phyloP scores from a whole-genome alignment of 1,140 invertebrate genomes.

The Leptopilina boulardi region DNA sequence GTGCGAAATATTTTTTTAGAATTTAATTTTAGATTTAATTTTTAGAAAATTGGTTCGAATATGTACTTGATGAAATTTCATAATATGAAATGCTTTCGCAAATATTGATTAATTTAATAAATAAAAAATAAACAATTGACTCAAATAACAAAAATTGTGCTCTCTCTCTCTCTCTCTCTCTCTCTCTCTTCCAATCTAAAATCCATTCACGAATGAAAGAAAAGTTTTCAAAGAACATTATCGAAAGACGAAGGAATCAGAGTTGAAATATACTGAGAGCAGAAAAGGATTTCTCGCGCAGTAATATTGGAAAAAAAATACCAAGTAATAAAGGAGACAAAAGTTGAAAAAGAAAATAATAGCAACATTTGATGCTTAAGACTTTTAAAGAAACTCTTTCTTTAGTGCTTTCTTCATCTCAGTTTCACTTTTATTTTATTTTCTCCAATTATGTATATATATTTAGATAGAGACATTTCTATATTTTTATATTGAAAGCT shows the following conservation, averaged over 20 bases:
- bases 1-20: no score
- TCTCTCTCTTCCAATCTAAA: background rate
- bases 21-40: no score
- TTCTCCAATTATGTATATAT: background rate
- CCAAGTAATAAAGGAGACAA: background rate
- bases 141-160: no score
- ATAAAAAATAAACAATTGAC: no score
- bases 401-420: background rate
- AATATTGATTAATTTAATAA: no score
- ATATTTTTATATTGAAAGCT: conserved; percentile 8
- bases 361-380: conserved; percentile 4
- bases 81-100: no score
- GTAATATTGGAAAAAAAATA: background rate
- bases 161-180: no score
- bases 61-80: no score
- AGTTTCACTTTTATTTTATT: background rate
- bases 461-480: background rate
- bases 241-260: background rate
- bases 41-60: no score
- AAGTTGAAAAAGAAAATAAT: background rate
- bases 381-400: conserved; percentile 3
- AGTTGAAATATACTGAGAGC: background rate
- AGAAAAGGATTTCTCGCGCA: background rate
- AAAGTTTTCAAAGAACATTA: conserved; percentile 1
- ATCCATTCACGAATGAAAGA: background rate